Conservation (phyloP, 2,888 invertebrate genomes). For the Trachelus stipa region DNA sequence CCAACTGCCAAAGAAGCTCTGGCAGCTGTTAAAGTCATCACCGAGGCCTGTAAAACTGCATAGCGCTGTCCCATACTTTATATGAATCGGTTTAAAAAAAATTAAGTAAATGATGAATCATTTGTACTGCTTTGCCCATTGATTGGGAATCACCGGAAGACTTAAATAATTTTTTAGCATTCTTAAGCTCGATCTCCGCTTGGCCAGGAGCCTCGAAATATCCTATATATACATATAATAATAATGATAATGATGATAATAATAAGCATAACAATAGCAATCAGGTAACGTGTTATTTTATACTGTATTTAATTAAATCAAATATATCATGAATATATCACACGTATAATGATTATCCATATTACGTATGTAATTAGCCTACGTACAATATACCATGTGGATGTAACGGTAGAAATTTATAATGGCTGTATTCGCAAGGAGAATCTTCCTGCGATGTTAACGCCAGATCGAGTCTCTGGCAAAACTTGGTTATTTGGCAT, state of each 20-base stretch:
- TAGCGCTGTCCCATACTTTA: conserved; percentile 27
- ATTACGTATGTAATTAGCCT: background rate
- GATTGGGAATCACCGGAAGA: background rate
- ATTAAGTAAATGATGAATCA: background rate
- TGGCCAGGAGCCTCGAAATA: background rate
- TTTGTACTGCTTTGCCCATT: background rate
- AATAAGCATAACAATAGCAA: background rate
- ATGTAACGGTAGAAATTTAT: background rate
- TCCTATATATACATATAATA: background rate
- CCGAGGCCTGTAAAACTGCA: conserved; percentile 67
- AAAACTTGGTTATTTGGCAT: background rate
- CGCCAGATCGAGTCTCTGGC: background rate
- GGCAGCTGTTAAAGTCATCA: conserved; percentile 77
- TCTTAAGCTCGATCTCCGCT: background rate
- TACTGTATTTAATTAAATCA: background rate
- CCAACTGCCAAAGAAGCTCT: conserved; percentile 81
- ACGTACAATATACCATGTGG: background rate
- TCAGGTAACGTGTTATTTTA: background rate
- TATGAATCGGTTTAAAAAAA: too few relatives aligned
- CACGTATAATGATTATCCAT: background rate
- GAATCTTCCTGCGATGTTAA: background rate
- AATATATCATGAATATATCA: background rate
- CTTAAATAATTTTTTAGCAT: background rate
- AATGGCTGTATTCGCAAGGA: background rate
- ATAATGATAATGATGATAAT: background rate